phyloP scores from a whole-genome alignment of 2,113 vertebrate genomes.

The Protomyctophum bolini region DNA sequence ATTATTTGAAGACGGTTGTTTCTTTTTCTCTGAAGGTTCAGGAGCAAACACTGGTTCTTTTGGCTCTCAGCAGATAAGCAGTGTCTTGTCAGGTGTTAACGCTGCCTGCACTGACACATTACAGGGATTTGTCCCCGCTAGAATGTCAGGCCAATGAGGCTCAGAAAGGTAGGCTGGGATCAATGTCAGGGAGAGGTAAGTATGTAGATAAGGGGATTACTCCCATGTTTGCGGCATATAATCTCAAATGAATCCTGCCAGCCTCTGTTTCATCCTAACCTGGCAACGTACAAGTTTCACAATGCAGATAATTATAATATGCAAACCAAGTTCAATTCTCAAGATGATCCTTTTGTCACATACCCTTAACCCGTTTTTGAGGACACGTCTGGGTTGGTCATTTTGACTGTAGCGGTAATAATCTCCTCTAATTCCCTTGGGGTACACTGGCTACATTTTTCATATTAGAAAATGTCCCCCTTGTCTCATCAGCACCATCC shows the following conservation, averaged over 20 bases:
- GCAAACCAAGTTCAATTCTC: constrained; percentile 47
- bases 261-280: constrained; percentile 71
- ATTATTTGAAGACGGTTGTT: constrained; percentile 19
- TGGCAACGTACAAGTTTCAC: constrained; percentile 43
- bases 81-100: constrained; percentile 64
- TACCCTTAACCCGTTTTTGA: constrained; percentile 34
- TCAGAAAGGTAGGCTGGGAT: constrained; percentile 67
- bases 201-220: constrained; percentile 78
- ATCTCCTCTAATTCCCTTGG: constrained; percentile 50
- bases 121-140: constrained; percentile 74
- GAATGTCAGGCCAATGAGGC: constrained; percentile 70
- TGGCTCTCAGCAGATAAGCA: constrained; percentile 69
- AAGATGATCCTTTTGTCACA: constrained; percentile 38
- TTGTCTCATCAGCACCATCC: constrained; percentile 37
- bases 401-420: constrained; percentile 56
- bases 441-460: constrained; percentile 36
- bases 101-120: constrained; percentile 69
- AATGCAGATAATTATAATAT: constrained; percentile 34
- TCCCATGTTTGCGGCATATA: constrained; percentile 67
- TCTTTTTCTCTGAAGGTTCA: constrained; percentile 55
- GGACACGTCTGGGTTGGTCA: constrained; percentile 43
- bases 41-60: constrained; percentile 60
- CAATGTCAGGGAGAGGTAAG: constrained; percentile 75
- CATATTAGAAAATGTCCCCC: constrained; percentile 17
- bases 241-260: constrained; percentile 76